These are phyloP conservation scores for Gracilinanus agilis DNA, from an alignment of 2,113 vertebrate genomes.

Conservation along the genomic window DNA sequence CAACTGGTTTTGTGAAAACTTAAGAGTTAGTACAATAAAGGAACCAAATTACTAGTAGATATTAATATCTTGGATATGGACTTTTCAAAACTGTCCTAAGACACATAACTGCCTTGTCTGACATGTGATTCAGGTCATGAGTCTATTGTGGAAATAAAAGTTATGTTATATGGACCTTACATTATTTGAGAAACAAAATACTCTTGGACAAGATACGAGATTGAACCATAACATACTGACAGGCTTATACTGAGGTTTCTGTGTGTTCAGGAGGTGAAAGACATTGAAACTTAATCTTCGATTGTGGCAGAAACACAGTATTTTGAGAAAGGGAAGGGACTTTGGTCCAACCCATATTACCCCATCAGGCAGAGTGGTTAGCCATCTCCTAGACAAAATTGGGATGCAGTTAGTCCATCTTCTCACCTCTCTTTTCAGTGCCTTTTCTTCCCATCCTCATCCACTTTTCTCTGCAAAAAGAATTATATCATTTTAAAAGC, in stretches of 20 bases:
- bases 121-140: neutral
- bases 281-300: neutral
- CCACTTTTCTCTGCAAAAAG: neutral
- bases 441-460: neutral
- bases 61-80: neutral
- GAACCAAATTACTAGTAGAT: neutral
- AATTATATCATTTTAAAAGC: slow-evolving; percentile 1
- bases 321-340: neutral
- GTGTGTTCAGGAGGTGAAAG: neutral
- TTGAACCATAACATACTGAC: neutral
- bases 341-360: neutral
- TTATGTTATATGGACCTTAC: neutral
- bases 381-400: neutral
- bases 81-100: neutral
- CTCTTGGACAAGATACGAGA: neutral
- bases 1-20: neutral
- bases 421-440: neutral
- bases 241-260: neutral
- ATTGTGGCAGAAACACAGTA: neutral
- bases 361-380: neutral
- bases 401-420: neutral
- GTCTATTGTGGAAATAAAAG: neutral
- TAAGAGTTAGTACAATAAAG: neutral
- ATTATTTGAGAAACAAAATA: neutral
- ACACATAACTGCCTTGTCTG: neutral